Conservation (phyloP, 2,797 vertebrate genomes). For the Sebastes taczanowskii region DNA sequence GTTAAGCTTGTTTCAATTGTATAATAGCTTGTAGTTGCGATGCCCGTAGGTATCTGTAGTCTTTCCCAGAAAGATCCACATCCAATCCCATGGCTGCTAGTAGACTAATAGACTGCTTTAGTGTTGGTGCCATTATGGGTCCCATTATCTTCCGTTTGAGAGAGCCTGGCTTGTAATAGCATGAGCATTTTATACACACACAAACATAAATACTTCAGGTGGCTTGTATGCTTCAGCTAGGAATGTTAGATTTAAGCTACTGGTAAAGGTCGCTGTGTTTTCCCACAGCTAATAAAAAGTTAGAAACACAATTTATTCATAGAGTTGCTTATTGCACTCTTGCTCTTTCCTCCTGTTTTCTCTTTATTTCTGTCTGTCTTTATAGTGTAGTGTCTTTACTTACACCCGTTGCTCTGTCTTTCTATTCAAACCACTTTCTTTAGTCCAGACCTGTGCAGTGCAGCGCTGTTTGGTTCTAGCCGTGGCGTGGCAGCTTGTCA, state of each 20-base stretch:
- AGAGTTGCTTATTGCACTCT: background rate
- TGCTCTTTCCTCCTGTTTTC: background rate
- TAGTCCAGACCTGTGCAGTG: background rate
- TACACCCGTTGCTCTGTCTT: background rate
- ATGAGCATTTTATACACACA: background rate
- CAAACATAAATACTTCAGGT: conserved; percentile 1
- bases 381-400: background rate
- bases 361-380: background rate
- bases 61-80: background rate
- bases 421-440: background rate
- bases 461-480: background rate
- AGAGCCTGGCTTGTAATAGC: conserved; percentile 3
- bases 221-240: background rate
- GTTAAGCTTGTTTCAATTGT: background rate
- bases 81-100: background rate
- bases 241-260: conserved; percentile 4
- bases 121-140: conserved; percentile 2
- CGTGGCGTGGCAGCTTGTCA: conserved; percentile 43
- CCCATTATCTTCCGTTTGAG: conserved; percentile 29
- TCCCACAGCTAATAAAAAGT: background rate
- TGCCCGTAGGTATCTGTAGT: background rate
- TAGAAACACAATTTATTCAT: background rate
- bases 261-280: conserved; percentile 6
- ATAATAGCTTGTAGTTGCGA: background rate
- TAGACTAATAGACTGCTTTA: conserved; percentile 6